Evolutionary conservation across 2,888 invertebrate genomes (phyloP).

Genomic region (Nebria salina): DNA sequence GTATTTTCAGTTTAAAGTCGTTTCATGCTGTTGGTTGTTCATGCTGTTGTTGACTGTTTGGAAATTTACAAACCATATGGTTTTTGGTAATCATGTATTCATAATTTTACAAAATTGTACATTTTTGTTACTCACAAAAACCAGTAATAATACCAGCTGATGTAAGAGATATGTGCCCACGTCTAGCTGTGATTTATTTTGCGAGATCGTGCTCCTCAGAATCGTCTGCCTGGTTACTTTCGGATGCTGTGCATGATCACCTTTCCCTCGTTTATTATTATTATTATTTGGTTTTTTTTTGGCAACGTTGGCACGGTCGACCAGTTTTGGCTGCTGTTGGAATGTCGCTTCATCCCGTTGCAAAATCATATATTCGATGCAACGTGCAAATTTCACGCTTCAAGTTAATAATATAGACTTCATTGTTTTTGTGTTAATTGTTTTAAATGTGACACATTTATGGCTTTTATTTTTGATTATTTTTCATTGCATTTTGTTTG

Average conservation of each 20-base stretch:
- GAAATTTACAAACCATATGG: no score
- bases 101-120: background rate
- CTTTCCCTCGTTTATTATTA: conserved; percentile 1
- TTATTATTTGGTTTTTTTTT: background rate
- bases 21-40: background rate
- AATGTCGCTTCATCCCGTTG: background rate
- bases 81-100: no score
- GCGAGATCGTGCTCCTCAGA: background rate
- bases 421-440: background rate
- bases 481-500: background rate
- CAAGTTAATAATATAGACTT: background rate
- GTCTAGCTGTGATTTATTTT: background rate
- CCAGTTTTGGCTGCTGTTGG: background rate
- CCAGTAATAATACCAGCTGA: background rate
- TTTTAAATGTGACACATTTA: background rate
- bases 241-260: background rate
- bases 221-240: background rate
- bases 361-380: background rate
- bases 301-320: background rate
- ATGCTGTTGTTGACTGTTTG: no score
- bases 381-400: background rate
- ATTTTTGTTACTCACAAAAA: background rate
- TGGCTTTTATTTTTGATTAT: background rate
- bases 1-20: background rate
- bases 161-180: background rate